These are phyloP conservation scores for Actinia equina DNA, from an alignment of 64 coral and sea anemone species.

Conservation along the genomic window DNA sequence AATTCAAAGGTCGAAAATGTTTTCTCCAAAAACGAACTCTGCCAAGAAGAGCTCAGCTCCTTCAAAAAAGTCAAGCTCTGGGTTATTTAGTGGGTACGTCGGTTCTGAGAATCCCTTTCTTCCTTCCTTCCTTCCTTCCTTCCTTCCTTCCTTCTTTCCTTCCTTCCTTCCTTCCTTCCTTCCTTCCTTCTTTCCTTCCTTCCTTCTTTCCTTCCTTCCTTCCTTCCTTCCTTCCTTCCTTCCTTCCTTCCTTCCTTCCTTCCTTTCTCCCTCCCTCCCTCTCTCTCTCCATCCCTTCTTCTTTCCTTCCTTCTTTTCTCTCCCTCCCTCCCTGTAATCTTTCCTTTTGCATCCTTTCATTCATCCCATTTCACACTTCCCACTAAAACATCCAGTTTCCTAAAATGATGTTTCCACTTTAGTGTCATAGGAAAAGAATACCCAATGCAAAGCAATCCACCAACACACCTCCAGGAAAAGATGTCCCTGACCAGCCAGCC, in stretches of 20 bases:
- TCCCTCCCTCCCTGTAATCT: background rate
- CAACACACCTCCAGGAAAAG: conserved; percentile 58
- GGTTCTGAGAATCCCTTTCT: too few relatives aligned
- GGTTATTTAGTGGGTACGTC: background rate
- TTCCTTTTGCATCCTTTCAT: background rate
- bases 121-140: background rate
- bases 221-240: background rate
- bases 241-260: background rate
- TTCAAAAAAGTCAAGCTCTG: conserved; percentile 16
- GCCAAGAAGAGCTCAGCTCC: conserved; percentile 45
- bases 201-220: background rate
- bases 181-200: background rate
- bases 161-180: background rate
- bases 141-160: background rate
- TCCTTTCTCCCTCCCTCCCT: background rate
- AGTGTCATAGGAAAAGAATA: conserved; percentile 48
- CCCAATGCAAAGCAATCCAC: conserved; percentile 53
- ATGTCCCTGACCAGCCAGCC: conserved; percentile 54
- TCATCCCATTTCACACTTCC: background rate
- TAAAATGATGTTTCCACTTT: background rate
- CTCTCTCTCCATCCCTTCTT: background rate
- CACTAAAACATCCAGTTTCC: background rate
- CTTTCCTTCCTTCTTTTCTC: background rate
- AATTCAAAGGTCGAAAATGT: conserved; percentile 74
- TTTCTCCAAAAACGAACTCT: conserved; percentile 70